phyloP scores from a whole-genome alignment of 1,140 invertebrate genomes.

The Aphaenogaster ashmeadi region DNA sequence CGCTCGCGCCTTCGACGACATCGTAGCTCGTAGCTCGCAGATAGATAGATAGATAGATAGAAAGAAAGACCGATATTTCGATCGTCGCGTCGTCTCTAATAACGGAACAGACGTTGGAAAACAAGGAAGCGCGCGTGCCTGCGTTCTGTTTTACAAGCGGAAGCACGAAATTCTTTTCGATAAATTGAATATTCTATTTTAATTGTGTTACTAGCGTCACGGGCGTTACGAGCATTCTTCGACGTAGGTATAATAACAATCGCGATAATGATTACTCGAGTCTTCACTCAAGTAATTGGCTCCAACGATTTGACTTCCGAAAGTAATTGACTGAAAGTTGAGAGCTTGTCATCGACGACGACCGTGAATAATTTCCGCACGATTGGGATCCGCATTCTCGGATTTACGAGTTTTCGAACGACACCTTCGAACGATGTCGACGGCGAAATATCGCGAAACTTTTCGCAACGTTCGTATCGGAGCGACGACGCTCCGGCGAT shows the following conservation, averaged over 20 bases:
- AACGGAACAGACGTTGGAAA: no score
- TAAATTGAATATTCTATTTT: background rate
- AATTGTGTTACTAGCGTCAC: background rate
- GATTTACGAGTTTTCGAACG: background rate
- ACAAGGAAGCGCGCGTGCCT: no score
- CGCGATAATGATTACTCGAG: background rate
- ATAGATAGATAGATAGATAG: background rate
- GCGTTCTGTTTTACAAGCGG: no score
- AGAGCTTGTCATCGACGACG: background rate
- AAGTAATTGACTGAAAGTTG: background rate
- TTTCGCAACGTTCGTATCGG: background rate
- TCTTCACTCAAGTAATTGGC: background rate
- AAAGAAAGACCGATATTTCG: background rate
- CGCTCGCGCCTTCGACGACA: background rate
- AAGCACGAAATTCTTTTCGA: no score
- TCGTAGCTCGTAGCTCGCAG: no score
- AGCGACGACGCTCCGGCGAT: slow-evolving; percentile 55
- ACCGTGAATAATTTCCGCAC: background rate
- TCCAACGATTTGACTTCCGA: background rate
- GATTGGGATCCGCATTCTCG: background rate
- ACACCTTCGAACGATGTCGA: no score
- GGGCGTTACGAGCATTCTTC: background rate
- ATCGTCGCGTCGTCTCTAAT: background rate
- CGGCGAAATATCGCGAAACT: background rate
- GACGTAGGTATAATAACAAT: background rate